Conservation (phyloP, 2,797 vertebrate genomes). For the Hoplostethus mediterraneus region DNA sequence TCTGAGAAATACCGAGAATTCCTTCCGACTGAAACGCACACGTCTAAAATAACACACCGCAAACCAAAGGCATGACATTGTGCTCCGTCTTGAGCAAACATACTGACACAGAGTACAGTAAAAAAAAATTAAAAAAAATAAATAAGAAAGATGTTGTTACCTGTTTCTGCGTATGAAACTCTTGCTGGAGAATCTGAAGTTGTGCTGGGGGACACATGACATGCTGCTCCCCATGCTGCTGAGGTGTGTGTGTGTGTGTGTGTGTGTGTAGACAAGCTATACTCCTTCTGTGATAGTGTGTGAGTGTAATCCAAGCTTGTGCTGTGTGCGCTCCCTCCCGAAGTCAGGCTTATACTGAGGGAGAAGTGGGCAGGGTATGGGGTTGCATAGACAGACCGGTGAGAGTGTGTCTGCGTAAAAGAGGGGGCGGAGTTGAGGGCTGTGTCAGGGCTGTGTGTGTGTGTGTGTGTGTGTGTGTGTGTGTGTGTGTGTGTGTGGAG, state of each 20-base stretch:
- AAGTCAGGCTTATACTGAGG: constrained; percentile 71
- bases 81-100: constrained; percentile 19
- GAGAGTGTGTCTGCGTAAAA: constrained; percentile 71
- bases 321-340: constrained; percentile 40
- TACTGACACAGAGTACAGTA: constrained; percentile 31
- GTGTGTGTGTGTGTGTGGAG: constrained; percentile 39
- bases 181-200: constrained; percentile 87
- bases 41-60: constrained; percentile 60
- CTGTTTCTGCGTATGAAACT: constrained; percentile 88
- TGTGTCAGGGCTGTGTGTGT: constrained; percentile 54
- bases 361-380: constrained; percentile 57
- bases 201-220: constrained; percentile 88
- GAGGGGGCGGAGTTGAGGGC: constrained; percentile 67
- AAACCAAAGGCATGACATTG: constrained; percentile 36
- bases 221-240: constrained; percentile 87
- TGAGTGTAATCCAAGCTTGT: constrained; percentile 75
- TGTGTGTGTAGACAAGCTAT: constrained; percentile 54
- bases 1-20: constrained; percentile 68
- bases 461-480: constrained; percentile 40
- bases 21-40: constrained; percentile 55
- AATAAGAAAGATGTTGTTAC: constrained; percentile 62
- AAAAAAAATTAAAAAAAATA: neutral
- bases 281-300: constrained; percentile 50
- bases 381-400: constrained; percentile 61
- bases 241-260: constrained; percentile 32